Base-by-base conservation (phyloP, 2,113 vertebrate genomes). In the Burhinus bistriatus region DNA sequence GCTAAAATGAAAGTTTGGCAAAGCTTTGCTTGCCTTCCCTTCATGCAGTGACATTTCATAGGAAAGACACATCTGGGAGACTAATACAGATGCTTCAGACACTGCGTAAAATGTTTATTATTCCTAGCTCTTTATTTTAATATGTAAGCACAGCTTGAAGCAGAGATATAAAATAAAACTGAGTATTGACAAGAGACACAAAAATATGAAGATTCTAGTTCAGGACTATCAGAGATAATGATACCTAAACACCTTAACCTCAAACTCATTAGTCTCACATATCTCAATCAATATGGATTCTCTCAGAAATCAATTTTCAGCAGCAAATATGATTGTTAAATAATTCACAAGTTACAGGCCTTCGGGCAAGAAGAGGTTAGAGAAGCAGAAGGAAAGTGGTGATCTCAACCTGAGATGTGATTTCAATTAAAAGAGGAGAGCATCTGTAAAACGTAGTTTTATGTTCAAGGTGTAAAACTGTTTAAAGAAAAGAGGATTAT, bases 311-410 rank as follows among this genome's bases (percentile, higher is more conserved):
- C 98, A 98, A 97, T 98, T 98, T 98, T 96, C 97, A 87, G 97
- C 98, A 96, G 97, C 97, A 98, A 98, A 98, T 98, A 98, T 98
- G 98, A 98, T 98, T 98, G 97, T 98, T 98, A 98, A 98, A 98
- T 98, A 98, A 98, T 98, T 98, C 97, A 98, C 95, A 97, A 98
- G 97, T 98, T 97, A 95, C 95, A 97, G 96, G 96, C 97, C 97
- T 98, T 98, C 82, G 69, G 97, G 97, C 98, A 97, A 97, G 95
- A 96, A 96, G 96, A 98, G 97, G 96, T 98, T 97, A 98, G 93
- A 83, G 87, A 96, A 97, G 95, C 95, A 95, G 95, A 97, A 97
- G 95, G 93, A 90, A 96, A 97, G 95, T 95, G 78, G 90, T 96
- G 97, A 96, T 98, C 96, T 96, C 85, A 51, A 98, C 89, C 87